Percentiles rank a stretch among this genome's conserved stretches.
phyloP scores from a whole-genome alignment of 2,888 invertebrate genomes.

The Drosophila mimica region DNA sequence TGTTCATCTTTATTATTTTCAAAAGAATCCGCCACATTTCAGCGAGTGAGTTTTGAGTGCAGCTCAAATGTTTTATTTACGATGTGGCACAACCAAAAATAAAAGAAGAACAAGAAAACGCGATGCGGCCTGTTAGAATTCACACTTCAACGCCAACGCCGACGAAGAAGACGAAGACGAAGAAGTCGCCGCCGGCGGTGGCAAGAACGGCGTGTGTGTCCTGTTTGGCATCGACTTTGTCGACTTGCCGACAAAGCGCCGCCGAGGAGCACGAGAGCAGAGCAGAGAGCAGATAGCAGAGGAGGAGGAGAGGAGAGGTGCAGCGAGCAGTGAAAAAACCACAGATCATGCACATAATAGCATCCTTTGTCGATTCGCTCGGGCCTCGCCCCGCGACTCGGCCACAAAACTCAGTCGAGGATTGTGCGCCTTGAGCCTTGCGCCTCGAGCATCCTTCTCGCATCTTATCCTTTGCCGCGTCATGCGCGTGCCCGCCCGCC shows the following conservation, averaged over 20 bases:
- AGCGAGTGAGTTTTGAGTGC: slow-evolving; percentile 58
- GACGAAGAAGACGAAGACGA: slow-evolving; percentile 2
- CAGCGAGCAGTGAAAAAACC: slow-evolving; percentile 55
- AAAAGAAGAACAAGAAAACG: neutral
- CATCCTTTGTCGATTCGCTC: slow-evolving; percentile 60
- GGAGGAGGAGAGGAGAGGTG: neutral
- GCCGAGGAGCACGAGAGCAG: slow-evolving; percentile 30
- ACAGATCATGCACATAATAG: slow-evolving; percentile 79
- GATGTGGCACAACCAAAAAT: slow-evolving; percentile 35
- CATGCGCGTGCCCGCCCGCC: slow-evolving; percentile 71
- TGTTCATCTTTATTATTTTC: slow-evolving; percentile 38
- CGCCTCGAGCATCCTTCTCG: slow-evolving; percentile 39
- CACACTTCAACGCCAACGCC: slow-evolving; percentile 70
- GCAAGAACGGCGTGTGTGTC: slow-evolving; percentile 59
- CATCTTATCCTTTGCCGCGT: slow-evolving; percentile 60
- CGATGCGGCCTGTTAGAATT: slow-evolving; percentile 78
- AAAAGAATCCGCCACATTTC: slow-evolving; percentile 73
- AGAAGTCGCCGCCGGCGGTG: slow-evolving; percentile 36
- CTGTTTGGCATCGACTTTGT: slow-evolving; percentile 35
- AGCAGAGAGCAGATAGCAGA: too few relatives aligned
- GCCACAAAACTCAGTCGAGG: slow-evolving; percentile 26
- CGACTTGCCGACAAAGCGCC: slow-evolving; percentile 76
- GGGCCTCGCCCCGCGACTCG: slow-evolving; percentile 12
- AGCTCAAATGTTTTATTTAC: slow-evolving; percentile 69
- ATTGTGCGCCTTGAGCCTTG: slow-evolving; percentile 1